Conservation (phyloP, 2,797 vertebrate species). For the Pelochelys cantorii region DNA sequence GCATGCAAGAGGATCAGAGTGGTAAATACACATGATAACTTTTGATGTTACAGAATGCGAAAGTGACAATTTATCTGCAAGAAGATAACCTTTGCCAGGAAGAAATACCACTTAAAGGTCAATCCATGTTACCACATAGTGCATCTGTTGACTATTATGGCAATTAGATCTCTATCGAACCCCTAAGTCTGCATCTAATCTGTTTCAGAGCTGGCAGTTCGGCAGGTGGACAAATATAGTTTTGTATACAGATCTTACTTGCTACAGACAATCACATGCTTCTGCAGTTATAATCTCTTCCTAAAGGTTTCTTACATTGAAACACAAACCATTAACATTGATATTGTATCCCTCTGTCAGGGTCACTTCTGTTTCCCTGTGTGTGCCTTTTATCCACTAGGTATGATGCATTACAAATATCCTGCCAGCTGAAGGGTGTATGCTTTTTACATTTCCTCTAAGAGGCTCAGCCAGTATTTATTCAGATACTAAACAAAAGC, state of each 20-base stretch:
- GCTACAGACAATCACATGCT: not conserved
- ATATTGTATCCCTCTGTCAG: not conserved
- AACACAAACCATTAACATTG: not conserved
- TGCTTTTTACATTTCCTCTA: constrained; percentile 31
- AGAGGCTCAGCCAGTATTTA: not conserved
- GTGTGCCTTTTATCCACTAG: not conserved
- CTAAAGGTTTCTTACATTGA: not conserved
- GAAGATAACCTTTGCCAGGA: not conserved
- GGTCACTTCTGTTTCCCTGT: not conserved
- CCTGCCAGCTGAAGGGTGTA: not conserved
- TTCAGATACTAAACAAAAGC: constrained; percentile 29
- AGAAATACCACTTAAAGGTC: constrained; percentile 1
- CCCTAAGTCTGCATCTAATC: not conserved
- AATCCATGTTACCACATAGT: not conserved
- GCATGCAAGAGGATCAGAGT: constrained; percentile 8
- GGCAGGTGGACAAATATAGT: not conserved
- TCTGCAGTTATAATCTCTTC: not conserved
- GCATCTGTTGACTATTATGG: not conserved
- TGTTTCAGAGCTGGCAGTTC: not conserved
- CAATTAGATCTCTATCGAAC: not conserved
- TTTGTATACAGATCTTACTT: fast-evolving
- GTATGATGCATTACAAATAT: not conserved
- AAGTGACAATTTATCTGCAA: not conserved
- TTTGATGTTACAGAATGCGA: not conserved
- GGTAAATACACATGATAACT: not conserved